Base-by-base conservation (phyloP, 2,113 vertebrate species). In the Ursus arctos region DNA sequence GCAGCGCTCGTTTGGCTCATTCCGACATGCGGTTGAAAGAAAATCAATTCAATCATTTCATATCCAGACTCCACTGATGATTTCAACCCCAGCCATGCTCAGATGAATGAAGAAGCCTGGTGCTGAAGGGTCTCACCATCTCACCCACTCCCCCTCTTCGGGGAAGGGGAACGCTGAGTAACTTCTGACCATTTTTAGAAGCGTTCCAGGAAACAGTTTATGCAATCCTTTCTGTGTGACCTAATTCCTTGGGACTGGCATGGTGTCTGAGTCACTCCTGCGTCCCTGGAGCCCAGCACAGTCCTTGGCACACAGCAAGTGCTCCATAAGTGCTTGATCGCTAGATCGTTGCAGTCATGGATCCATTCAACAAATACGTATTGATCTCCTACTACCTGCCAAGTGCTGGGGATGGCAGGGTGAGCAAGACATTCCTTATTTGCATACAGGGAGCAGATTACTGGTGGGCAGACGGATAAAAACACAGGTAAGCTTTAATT, bases 171-270 rank as follows among this genome's bases (percentile, higher is more conserved):
- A 26, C 1, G 3, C 40, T 55, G 43, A 90, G 61, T n/a, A 63
- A 90, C 8, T 74, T 67, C 43, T 81, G 49, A 85, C 33, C 47
- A 19, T 21, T 89, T 86, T 96, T 61, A 77, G 36, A 95, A 91
- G n/a, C n/a, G 85, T 94, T 95, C 91, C 57, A 36, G 81, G 81
- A 95, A 92, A 59, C 3, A 6, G 8, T 53, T 84, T 43, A 36
- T 43, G 36, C 51, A 94, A 47, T 49, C 57, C n/a, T 84, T 92
- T 76, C 80, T 69, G 77, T 74, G 84, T 43, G 65, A 88, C 69
- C 80, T 36, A 55, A 22, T 74, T 51, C 63, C 69, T 69, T 24
- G 72, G 92, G 55, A 10, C 59, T 65, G 22, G 40, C 69, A 21
- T 8, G 24, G 33, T 77, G 13, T 47, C 53, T 43, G 74, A 67